A percentile compares a stretch with the other conserved stretches of the same genome.
These are phyloP conservation scores for Petrolisthes cinctipes DNA, from an alignment of 2,888 invertebrate species.

Conservation along the genomic window DNA sequence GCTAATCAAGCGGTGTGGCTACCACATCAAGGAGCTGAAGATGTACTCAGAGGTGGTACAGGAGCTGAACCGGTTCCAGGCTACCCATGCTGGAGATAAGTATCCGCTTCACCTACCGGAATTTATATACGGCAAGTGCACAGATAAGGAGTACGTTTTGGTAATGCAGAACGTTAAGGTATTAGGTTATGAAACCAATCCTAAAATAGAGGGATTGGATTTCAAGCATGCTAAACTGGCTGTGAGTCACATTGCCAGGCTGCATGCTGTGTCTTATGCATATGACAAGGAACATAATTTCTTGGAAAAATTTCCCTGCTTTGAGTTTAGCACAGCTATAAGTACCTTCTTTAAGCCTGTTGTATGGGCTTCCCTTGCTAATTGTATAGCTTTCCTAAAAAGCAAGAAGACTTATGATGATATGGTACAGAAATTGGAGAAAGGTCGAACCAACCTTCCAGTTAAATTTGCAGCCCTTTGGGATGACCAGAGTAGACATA, in stretches of 20 bases:
- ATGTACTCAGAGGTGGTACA: constrained; percentile 62
- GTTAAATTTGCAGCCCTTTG: constrained; percentile 60
- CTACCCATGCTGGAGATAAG: constrained; percentile 44
- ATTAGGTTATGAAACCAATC: constrained; percentile 58
- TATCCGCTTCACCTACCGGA: constrained; percentile 53
- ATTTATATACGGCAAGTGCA: constrained; percentile 62
- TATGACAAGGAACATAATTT: constrained; percentile 57
- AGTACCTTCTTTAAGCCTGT: constrained; percentile 59
- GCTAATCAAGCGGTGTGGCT: constrained; percentile 45
- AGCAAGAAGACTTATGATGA: constrained; percentile 60
- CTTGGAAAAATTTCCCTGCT: constrained; percentile 52
- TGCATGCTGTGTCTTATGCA: constrained; percentile 63
- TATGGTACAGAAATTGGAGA: constrained; percentile 58
- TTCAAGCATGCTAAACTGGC: constrained; percentile 57
- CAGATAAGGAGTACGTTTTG: constrained; percentile 60
- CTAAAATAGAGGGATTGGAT: constrained; percentile 53
- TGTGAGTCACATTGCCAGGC: constrained; percentile 57
- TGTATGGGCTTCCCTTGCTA: constrained; percentile 51
- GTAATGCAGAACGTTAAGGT: constrained; percentile 63
- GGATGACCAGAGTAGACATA: constrained; percentile 59
- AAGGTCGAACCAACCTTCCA: constrained; percentile 44
- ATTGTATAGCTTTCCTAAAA: constrained; percentile 51
- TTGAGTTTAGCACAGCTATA: constrained; percentile 45
- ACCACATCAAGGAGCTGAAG: constrained; percentile 57
- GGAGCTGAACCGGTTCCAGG: constrained; percentile 57